Evolutionary conservation across 2,888 invertebrate genomes (phyloP).

Genomic region (Amblyteles armatorius): DNA sequence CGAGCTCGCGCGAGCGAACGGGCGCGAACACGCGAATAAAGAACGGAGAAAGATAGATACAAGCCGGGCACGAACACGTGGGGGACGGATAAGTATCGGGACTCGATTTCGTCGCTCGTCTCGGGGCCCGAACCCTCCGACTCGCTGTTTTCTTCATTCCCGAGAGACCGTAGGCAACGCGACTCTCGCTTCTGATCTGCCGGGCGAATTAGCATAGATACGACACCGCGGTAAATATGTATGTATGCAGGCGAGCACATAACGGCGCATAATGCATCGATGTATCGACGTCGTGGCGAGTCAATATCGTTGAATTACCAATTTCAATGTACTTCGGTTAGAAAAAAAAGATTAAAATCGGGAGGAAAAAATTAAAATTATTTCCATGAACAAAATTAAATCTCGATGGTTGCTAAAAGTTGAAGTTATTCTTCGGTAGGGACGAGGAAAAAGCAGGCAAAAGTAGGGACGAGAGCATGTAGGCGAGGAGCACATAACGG

Average conservation of each 20-base stretch:
- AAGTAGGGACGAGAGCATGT: too few species aligned
- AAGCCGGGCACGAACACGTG: conserved; percentile 54
- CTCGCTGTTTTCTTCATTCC: conserved; percentile 51
- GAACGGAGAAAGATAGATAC: conserved; percentile 1
- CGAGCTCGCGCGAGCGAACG: conserved; percentile 57
- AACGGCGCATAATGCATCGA: conserved; percentile 14
- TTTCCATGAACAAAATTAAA: too few species aligned
- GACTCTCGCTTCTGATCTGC: conserved; percentile 5
- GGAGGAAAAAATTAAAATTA: neutral
- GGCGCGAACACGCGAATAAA: conserved; percentile 39
- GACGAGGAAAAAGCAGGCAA: too few species aligned
- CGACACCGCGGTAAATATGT: conserved; percentile 19
- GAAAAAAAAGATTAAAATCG: neutral
- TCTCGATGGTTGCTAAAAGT: too few species aligned
- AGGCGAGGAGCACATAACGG: too few species aligned
- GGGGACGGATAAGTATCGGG: conserved; percentile 69
- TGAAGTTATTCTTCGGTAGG: too few species aligned
- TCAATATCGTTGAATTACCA: conserved; percentile 16
- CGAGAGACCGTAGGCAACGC: conserved; percentile 20
- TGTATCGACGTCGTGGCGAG: conserved; percentile 6
- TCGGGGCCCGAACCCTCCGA: neutral
- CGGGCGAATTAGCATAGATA: conserved; percentile 58
- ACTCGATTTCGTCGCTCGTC: conserved; percentile 63
- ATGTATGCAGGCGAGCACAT: neutral
- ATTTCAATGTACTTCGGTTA: neutral